phyloP scores from a whole-genome alignment of 2,113 vertebrate species.

The Eclectus roratus region DNA sequence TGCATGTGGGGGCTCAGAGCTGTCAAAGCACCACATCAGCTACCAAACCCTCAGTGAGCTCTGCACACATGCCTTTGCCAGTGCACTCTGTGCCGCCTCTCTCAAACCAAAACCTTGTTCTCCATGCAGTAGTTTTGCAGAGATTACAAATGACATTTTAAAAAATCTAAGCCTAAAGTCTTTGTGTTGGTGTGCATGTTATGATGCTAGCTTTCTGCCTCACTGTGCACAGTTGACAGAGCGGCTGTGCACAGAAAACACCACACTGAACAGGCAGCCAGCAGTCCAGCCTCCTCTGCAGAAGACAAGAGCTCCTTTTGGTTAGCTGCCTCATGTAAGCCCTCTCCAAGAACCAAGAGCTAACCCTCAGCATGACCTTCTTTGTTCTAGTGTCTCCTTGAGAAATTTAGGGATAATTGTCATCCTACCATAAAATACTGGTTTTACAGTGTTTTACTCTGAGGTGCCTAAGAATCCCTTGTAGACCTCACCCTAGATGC shows the following conservation, averaged over 20 bases:
- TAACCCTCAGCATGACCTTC: neutral
- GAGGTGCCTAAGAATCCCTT: neutral
- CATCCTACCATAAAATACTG: neutral
- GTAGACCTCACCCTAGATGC: neutral
- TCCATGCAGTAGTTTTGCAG: neutral
- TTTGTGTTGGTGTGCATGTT: neutral
- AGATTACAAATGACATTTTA: neutral
- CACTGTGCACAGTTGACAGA: accelerated
- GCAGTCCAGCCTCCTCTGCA: neutral
- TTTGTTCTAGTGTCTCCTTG: neutral
- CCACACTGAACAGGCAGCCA: neutral
- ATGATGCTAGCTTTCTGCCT: neutral
- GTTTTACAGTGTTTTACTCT: neutral
- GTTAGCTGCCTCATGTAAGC: neutral
- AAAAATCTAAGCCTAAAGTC: neutral
- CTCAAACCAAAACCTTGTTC: neutral
- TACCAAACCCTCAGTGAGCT: neutral
- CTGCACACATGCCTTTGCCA: no score
- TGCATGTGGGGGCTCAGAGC: accelerated
- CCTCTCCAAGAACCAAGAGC: neutral
- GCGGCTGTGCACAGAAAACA: neutral
- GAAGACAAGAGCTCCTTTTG: neutral
- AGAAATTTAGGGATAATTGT: neutral
- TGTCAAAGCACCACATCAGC: neutral
- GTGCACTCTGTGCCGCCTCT: neutral